Base-by-base conservation (phyloP, 2,113 vertebrate species). In the Dipodomys spectabilis region DNA sequence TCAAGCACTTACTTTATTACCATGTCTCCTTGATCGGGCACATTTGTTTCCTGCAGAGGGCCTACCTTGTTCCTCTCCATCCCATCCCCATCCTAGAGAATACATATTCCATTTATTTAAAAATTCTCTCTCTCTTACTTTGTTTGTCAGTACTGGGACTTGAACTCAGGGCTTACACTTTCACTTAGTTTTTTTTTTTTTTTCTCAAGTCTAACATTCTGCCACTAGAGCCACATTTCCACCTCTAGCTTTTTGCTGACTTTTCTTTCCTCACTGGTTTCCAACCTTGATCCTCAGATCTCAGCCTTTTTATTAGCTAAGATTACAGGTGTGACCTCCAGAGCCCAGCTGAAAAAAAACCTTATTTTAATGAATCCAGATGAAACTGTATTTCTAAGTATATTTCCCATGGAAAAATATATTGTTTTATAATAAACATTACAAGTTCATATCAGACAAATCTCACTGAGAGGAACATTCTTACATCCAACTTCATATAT, bases 1-100 rank as follows among this genome's bases (percentile, higher is more conserved):
- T 96, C 84, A 87, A 95, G 92, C 95, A 95, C 94, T 93, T 85
- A 88, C 79, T 97, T 97, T 98, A 97, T 93, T 95, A 82, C 92
- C 92, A 81, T 86, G 95, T 69, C 93, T 97, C 95, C 90, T 96
- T 96, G 97, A 95, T 93, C 95, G 96, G 95, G 93, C 88, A 93
- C 83, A 71, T 44, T 77, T 82, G 87, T 83, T 97, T 95, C 89
- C 28, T 2, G 57, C 69, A 64, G 74, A 45, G 9, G 62, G 22
- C 15, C 4, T 28, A 11, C 35, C 13, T 49, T 49, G 49, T 49
- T 12, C 85, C 45, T 20, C 73, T 23, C 64, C 35, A 57, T 13
- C 11, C 64, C 22, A 20, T 20, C 64, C 62, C 62, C 57, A 30
- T 19, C 22, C n/a, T 2, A 0, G 60, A 39, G 4, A 53, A 12